phyloP scores from a whole-genome alignment of 2,888 invertebrate genomes.

The Zaprionus lineosus region DNA sequence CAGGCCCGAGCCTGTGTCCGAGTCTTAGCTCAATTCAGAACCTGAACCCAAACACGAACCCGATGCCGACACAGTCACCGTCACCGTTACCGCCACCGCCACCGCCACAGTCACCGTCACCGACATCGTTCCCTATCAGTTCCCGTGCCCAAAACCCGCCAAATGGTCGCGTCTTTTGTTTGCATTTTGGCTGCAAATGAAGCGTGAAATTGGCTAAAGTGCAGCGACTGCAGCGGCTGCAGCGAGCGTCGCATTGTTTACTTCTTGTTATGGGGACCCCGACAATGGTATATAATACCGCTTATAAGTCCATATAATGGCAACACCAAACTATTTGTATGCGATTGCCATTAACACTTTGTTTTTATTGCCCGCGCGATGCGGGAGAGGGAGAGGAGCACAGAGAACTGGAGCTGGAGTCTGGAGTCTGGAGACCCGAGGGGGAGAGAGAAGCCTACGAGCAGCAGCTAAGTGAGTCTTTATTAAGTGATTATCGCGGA shows the following conservation, averaged over 20 bases:
- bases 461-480: constrained; percentile 35
- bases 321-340: constrained; percentile 77
- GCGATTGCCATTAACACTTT: constrained; percentile 80
- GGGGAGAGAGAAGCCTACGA: too few relatives aligned
- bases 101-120: too few relatives aligned
- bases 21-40: too few relatives aligned
- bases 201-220: constrained; percentile 81
- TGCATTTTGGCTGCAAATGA: constrained; percentile 76
- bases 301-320: constrained; percentile 62
- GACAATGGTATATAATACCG: constrained; percentile 50
- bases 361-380: constrained; percentile 68
- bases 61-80: constrained; percentile 4
- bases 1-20: constrained; percentile 21
- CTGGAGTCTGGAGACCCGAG: too few relatives aligned
- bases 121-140: too few relatives aligned
- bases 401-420: too few relatives aligned
- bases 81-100: too few relatives aligned
- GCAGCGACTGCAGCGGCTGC: constrained; percentile 68
- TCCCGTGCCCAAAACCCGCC: constrained; percentile 26
- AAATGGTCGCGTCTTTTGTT: constrained; percentile 66
- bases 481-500: constrained; percentile 66
- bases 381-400: neutral
- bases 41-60: constrained; percentile 5
- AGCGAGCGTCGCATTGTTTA: constrained; percentile 77
- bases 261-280: constrained; percentile 68